Percentiles rank a stretch among this genome's conserved stretches.
phyloP scores from a whole-genome alignment of 2,113 vertebrate species.

The Sapayoa aenigma region DNA sequence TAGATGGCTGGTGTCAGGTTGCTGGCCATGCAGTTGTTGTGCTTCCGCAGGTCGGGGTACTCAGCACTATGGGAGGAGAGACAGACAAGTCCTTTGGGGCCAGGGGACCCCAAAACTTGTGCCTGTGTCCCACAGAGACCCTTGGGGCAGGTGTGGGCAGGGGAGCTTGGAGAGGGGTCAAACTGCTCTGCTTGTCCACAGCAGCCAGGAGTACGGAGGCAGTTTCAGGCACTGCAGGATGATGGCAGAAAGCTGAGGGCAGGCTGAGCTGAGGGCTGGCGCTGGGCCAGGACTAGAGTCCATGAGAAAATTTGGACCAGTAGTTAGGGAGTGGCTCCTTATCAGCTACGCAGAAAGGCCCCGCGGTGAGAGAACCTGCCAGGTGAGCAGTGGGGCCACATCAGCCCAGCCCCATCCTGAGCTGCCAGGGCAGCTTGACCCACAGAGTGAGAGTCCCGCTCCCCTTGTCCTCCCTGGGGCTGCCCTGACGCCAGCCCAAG shows the following conservation, averaged over 20 bases:
- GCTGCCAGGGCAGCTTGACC: neutral
- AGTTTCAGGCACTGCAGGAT: rapidly evolving
- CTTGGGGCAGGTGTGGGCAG: neutral
- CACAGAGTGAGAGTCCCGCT: rapidly evolving
- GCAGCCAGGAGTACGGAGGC: neutral
- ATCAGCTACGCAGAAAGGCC: neutral
- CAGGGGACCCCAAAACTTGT: neutral
- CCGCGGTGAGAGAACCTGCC: neutral
- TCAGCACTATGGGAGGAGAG: conserved; percentile 81
- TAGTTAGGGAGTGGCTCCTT: neutral
- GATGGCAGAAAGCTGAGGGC: neutral
- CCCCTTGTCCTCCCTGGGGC: neutral
- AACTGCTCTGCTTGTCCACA: neutral
- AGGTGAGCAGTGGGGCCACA: rapidly evolving
- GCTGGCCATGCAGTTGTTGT: conserved; percentile 99
- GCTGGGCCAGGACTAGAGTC: neutral
- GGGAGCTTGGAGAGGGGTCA: neutral
- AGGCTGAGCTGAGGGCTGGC: neutral
- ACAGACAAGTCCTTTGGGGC: neutral
- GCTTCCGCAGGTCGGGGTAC: conserved; percentile 94
- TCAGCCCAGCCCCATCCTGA: neutral
- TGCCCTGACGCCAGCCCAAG: neutral
- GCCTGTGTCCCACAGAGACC: neutral
- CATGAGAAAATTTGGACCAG: neutral
- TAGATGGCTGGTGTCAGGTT: conserved; percentile 91